Evolutionary conservation across 2,113 vertebrate genomes (phyloP).

Genomic region (Melanerpes formicivorus): DNA sequence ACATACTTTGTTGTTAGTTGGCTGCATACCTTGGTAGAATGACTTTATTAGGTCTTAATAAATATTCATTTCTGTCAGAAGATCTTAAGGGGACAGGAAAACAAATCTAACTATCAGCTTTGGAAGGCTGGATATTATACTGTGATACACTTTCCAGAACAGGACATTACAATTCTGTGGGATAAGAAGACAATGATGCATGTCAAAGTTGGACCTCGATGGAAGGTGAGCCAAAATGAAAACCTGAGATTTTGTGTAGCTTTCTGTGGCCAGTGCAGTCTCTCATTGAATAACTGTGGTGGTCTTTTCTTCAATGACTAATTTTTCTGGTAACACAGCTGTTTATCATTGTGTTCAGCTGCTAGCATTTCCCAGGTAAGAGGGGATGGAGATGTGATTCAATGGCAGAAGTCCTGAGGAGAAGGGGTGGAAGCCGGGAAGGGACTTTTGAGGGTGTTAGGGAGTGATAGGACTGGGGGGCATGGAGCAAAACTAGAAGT

Average conservation of each 20-base stretch:
- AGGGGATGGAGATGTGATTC: background rate
- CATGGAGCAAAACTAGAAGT: too few relatives aligned
- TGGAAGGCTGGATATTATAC: slow-evolving; percentile 94
- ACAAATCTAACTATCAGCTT: slow-evolving; percentile 86
- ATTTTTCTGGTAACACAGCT: background rate
- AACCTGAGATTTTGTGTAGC: background rate
- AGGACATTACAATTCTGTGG: slow-evolving; percentile 94
- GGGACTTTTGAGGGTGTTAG: too few relatives aligned
- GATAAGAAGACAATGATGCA: slow-evolving; percentile 96
- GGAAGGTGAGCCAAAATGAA: slow-evolving; percentile 84
- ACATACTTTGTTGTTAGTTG: background rate
- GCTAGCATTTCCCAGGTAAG: background rate
- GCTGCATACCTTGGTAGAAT: background rate
- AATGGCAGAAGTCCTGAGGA: background rate
- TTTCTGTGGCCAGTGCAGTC: background rate
- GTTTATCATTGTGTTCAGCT: background rate
- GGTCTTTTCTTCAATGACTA: background rate
- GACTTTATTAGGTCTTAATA: background rate
- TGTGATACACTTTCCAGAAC: slow-evolving; percentile 88
- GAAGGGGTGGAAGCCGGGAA: background rate
- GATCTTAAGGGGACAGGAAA: slow-evolving; percentile 60
- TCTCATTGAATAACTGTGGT: background rate
- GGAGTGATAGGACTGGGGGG: too few relatives aligned
- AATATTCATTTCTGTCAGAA: slow-evolving; percentile 59
- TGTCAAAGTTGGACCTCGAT: slow-evolving; percentile 91